Percentiles rank a stretch among this genome's conserved stretches.
These are phyloP conservation scores for Corynorhinus townsendii DNA, from an alignment of 2,113 vertebrate species.

Conservation along the genomic window DNA sequence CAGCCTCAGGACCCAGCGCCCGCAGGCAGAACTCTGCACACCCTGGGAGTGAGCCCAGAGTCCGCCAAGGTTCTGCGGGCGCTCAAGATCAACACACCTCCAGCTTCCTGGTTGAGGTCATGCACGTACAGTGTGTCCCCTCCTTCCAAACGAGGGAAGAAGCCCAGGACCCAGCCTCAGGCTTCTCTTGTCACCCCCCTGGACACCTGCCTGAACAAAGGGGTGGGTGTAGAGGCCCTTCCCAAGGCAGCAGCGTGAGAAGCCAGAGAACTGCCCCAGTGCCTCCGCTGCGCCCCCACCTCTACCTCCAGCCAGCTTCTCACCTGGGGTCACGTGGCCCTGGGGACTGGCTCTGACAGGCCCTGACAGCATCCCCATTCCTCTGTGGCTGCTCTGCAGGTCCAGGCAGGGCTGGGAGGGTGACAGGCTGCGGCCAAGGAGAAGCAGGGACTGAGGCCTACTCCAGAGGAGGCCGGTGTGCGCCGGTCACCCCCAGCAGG, in stretches of 20 bases:
- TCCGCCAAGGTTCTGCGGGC: conserved; percentile 13
- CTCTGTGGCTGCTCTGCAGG: background rate
- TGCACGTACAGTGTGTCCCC: conserved; percentile 15
- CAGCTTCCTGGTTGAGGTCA: conserved; percentile 47
- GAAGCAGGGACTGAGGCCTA: rapidly evolving
- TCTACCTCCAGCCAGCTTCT: background rate
- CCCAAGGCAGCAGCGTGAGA: rapidly evolving
- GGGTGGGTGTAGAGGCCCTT: rapidly evolving
- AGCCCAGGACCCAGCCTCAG: background rate
- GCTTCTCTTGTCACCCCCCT: background rate
- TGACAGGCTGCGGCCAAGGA: background rate
- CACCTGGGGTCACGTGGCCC: background rate
- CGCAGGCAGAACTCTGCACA: background rate
- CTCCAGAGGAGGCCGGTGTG: background rate
- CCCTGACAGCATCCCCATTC: background rate
- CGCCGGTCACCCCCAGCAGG: background rate
- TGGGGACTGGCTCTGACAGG: background rate
- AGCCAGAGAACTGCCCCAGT: background rate
- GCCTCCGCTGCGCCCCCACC: rapidly evolving
- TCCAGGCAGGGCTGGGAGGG: background rate
- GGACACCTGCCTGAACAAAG: background rate
- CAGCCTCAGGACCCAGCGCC: background rate
- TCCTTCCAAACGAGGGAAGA: background rate
- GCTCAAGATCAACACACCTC: conserved; percentile 50
- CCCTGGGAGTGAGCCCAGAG: background rate